Evolutionary conservation across 2,797 vertebrate genomes (phyloP), one percentile per base, ranked within the genome.

Genomic region (Rhinophrynus dorsalis): DNA sequence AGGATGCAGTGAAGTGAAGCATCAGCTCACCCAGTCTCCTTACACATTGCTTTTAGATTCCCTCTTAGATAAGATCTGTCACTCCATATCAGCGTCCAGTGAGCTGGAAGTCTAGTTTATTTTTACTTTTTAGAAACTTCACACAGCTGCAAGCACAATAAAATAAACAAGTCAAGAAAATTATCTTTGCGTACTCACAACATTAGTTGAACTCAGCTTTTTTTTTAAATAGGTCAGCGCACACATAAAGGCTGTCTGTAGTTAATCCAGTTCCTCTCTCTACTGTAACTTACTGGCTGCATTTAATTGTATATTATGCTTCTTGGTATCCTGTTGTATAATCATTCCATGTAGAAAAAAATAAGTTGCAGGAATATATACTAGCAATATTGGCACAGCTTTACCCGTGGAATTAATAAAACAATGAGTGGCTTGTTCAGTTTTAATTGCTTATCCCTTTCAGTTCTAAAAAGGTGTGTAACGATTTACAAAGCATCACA

Each of bases 11-110:
- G 66, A 56, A 29, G 45, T 17, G 6, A 10, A 20, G n/a, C 38
- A 40, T 15, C 29, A 33, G 32, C 17, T 5, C 13, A 23, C 12
- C 40, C 40, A 57, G 40, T 21, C 29, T 38, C 17, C 29, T 6
- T 35, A 48, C 5, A 13, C 38, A 57, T 18, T 37, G 30, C 30
- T 58, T 38, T 45, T 21, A 1, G 7, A n/a, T 21, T 59, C 24
- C 33, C 64, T 57, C 12, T 11, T 10, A 23, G 23, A 59, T 50
- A 50, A 29, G n/a, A 21, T 27, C 66, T 67, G 63, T 67, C 51
- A 67, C 2, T 33, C 12, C n/a, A 40, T 17, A 17, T 68, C 30
- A 50, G 32, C 13, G 12, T 23, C 10, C 24, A 51, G 32, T 59
- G 37, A 50, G 6, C 33, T 50, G 29, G 18, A 59, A 29, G 51